Conservation (phyloP, 1,140 invertebrate species). For the Acyrthosiphon pisum region DNA sequence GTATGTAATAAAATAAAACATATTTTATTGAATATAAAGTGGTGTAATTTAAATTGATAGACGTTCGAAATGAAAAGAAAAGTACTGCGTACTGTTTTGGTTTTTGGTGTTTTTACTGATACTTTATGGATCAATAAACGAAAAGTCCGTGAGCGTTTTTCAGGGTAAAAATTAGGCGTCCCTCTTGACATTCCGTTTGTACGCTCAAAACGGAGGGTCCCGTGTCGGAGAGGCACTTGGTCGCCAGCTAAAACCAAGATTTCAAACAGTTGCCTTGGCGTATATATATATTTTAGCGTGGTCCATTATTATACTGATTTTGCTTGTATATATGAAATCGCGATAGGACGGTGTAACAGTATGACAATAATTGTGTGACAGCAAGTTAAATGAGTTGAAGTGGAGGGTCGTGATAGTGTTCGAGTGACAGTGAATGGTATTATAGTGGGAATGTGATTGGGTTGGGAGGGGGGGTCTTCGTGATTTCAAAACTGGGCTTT, state of each 20-base stretch:
- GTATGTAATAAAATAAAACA: background rate
- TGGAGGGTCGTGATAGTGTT: background rate
- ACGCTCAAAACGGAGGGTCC: background rate
- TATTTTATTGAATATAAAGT: background rate
- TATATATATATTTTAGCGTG: background rate
- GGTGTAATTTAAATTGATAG: background rate
- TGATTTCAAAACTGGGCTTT: conserved; percentile 19
- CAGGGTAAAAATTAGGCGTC: conserved; percentile 2
- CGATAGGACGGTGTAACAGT: background rate
- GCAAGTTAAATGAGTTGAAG: background rate
- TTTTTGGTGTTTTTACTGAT: background rate
- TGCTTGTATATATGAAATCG: background rate
- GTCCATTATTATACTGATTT: background rate
- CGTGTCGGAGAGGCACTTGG: background rate
- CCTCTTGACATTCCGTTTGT: background rate
- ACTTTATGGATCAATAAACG: conserved; percentile 40
- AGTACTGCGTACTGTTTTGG: background rate
- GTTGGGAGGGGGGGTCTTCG: background rate
- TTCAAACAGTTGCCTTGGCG: background rate
- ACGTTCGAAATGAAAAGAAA: too few relatives aligned
- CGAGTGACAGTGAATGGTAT: background rate
- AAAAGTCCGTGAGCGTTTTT: background rate
- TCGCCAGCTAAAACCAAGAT: background rate
- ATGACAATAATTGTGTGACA: conserved; percentile 15
- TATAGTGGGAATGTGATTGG: background rate